Base-by-base conservation (phyloP, 1,140 invertebrate species). In the Trichomalopsis sarcophagae region DNA sequence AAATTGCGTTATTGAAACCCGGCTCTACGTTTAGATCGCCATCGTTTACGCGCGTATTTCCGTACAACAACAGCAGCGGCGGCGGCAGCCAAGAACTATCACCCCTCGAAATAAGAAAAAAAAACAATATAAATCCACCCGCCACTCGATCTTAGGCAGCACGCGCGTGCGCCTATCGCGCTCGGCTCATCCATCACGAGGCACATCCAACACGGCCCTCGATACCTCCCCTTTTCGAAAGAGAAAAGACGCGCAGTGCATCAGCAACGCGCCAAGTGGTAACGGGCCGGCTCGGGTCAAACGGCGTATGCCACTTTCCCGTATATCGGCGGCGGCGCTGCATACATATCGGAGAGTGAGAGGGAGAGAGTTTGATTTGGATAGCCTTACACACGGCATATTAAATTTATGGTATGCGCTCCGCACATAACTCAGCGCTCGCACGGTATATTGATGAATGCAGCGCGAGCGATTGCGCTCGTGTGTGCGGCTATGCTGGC, bases 401-500 rank as follows among this genome's bases (percentile, higher is more conserved):
- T 89, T 89, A 89, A 89, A 89, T 89, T 89, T 89, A 89, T 88
- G 89, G 87, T 87, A 88, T 88, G 89, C 87, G 86, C 87, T 71
- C 81, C 81, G 88, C 89, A 82, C 87, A 89, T 89, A 89, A 89
- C 87, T 89, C 88, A 88, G 47, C 66, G 9, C 14, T 10, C 21
- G 13, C 50, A 30, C 68, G 14, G 14, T 27, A 14, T 62, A 75
- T 36, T 75, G 81, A 82, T 75, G 33, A 75, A 74, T 55, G 50
- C 33, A 36, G 33, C 33, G 33, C 66, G 50, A 6, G 50, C 27
- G 55, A 62, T 30, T 13, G 13, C 14, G 33, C 21, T 33, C 10
- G 2, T 14, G 21, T 14, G 17, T 30, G 68, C 71, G 66, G 47
- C 11, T 40, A 5, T 62, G 33, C 27, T 27, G 1, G 27, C 27